Conservation (phyloP, 1,140 invertebrate species). For the Trinorchestia longiramus region DNA sequence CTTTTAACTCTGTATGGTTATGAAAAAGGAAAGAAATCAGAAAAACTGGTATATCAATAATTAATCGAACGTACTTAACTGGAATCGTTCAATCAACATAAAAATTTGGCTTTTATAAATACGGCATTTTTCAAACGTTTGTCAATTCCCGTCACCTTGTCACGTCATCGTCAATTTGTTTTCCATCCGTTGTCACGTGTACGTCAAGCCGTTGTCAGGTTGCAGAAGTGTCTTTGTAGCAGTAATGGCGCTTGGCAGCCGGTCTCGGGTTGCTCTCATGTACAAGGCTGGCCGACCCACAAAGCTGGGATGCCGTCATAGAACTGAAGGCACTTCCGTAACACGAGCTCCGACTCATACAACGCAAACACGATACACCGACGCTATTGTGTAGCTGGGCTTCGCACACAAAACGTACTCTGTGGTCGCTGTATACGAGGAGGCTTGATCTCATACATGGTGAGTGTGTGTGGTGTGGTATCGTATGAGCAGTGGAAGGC, state of each 20-base stretch:
- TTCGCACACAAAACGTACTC: neutral
- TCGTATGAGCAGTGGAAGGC: neutral
- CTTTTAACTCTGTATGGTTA: too few relatives aligned
- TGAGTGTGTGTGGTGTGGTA: neutral
- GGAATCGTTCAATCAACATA: neutral
- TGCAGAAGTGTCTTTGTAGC: neutral
- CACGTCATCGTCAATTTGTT: neutral
- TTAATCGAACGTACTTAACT: neutral
- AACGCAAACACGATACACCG: constrained; percentile 39
- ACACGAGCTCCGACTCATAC: neutral
- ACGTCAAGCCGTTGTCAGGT: neutral
- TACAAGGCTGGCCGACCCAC: neutral
- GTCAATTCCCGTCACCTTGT: neutral
- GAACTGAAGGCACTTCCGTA: neutral
- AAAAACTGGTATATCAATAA: neutral
- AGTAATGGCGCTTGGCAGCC: constrained; percentile 29
- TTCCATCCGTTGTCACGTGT: neutral
- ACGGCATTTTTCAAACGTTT: neutral
- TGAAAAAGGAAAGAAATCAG: too few relatives aligned
- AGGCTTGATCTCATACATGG: neutral
- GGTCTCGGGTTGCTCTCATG: constrained; percentile 1
- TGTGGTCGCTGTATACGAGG: neutral
- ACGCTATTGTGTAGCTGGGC: neutral
- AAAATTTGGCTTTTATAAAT: neutral
- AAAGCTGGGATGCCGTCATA: neutral